phyloP scores from a whole-genome alignment of 2,113 vertebrate genomes.

The Turnix velox region DNA sequence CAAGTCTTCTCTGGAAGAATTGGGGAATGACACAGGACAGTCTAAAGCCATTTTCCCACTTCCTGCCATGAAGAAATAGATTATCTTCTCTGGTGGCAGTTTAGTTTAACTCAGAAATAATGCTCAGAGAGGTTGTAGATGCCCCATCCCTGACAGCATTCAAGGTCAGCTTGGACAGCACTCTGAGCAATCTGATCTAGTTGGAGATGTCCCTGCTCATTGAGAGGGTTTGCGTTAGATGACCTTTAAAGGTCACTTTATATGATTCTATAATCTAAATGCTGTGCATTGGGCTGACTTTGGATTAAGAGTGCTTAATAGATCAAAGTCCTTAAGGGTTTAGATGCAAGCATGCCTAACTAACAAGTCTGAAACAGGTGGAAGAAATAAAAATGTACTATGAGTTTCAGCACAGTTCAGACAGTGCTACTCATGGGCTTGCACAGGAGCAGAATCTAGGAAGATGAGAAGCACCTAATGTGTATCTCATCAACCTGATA shows the following conservation, averaged over 20 bases:
- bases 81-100: not conserved
- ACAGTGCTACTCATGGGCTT: not conserved
- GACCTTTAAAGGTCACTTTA: not conserved
- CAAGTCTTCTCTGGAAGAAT: not conserved
- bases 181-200: not conserved
- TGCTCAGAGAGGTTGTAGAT: not conserved
- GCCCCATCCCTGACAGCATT: not conserved
- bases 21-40: not conserved
- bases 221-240: not conserved
- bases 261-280: not conserved
- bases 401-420: not conserved
- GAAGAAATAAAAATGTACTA: not conserved
- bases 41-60: not conserved
- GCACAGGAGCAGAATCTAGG: not conserved
- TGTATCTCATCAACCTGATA: not conserved
- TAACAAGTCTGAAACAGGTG: not conserved
- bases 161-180: not conserved
- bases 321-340: not conserved
- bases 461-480: not conserved
- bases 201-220: not conserved
- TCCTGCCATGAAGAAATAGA: not conserved
- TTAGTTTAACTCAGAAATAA: not conserved
- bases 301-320: not conserved
- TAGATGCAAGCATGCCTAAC: not conserved
- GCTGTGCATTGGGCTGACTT: not conserved